Percentiles rank a stretch among this genome's conserved stretches.
These are phyloP conservation scores for Papilio machaon DNA, from an alignment of 1,140 invertebrate genomes.

Conservation along the genomic window DNA sequence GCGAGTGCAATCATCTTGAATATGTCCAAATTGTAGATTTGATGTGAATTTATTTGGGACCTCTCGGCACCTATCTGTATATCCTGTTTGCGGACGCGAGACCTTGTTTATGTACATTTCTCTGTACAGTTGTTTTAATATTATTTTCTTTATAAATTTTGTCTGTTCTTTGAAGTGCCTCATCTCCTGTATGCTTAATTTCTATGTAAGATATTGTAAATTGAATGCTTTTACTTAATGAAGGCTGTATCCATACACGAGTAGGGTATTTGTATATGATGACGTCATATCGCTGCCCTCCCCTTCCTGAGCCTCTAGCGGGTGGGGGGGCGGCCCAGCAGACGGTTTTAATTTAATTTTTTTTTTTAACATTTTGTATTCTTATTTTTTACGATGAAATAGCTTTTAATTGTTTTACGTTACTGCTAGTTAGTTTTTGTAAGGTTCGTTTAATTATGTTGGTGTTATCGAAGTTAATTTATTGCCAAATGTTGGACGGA, in stretches of 20 bases:
- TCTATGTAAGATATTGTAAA: slow-evolving; percentile 79
- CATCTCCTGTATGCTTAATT: slow-evolving; percentile 71
- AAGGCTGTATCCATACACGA: slow-evolving; percentile 72
- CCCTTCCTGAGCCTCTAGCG: not conserved
- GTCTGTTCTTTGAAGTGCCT: slow-evolving; percentile 77
- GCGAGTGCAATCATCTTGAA: slow-evolving; percentile 68
- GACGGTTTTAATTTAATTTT: slow-evolving; percentile 42
- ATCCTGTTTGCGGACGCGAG: slow-evolving; percentile 60
- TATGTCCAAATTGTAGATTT: slow-evolving; percentile 51
- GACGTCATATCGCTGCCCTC: not conserved
- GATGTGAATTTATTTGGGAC: slow-evolving; percentile 60
- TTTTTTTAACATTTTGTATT: slow-evolving; percentile 70
- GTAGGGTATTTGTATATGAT: slow-evolving; percentile 64
- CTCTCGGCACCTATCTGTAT: slow-evolving; percentile 68
- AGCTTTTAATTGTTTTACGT: slow-evolving; percentile 57
- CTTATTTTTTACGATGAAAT: slow-evolving; percentile 57
- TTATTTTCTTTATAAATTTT: slow-evolving; percentile 64
- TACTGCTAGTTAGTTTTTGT: slow-evolving; percentile 55
- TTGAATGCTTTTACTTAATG: slow-evolving; percentile 67
- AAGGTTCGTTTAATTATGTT: slow-evolving; percentile 72
- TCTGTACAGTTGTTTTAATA: slow-evolving; percentile 67
- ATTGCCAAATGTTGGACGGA: slow-evolving; percentile 78
- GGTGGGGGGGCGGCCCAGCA: slow-evolving; percentile 26
- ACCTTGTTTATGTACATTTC: slow-evolving; percentile 51
- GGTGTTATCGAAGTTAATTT: slow-evolving; percentile 78